Percentiles rank a stretch among this genome's conserved stretches.
phyloP scores from a whole-genome alignment of 1,140 invertebrate genomes.

The Tetramorium simillimum region DNA sequence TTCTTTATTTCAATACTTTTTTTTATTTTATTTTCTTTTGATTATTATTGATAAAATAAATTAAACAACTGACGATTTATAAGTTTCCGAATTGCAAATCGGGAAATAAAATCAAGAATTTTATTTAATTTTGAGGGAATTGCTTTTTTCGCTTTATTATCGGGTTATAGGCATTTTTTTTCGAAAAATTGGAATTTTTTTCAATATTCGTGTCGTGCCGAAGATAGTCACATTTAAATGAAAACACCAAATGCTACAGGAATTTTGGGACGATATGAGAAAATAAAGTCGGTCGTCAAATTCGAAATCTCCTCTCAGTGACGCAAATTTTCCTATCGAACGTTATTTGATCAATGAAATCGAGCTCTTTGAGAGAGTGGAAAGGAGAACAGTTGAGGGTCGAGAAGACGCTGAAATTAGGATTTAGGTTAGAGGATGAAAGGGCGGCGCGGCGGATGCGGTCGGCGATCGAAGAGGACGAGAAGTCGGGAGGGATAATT shows the following conservation, averaged over 20 bases:
- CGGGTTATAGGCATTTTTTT: neutral
- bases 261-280: neutral
- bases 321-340: neutral
- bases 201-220: neutral
- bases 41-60: neutral
- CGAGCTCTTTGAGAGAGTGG: conserved; percentile 32
- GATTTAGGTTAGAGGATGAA: conserved; percentile 11
- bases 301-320: neutral
- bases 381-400: neutral
- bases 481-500: conserved; percentile 62
- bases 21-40: neutral
- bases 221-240: neutral
- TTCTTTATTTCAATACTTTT: neutral
- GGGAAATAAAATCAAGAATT: neutral
- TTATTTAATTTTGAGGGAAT: neutral
- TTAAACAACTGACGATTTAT: neutral
- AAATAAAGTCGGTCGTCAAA: neutral
- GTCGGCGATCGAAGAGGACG: neutral
- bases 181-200: conserved; percentile 1
- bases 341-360: conserved; percentile 64
- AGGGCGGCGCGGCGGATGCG: neutral
- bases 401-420: conserved; percentile 49
- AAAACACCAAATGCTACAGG: neutral
- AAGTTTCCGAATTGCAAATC: neutral
- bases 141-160: neutral